Evolutionary conservation across 1,140 invertebrate genomes (phyloP), one percentile per base, ranked within the genome.

Genomic region (Atopsyche davidsoni): DNA sequence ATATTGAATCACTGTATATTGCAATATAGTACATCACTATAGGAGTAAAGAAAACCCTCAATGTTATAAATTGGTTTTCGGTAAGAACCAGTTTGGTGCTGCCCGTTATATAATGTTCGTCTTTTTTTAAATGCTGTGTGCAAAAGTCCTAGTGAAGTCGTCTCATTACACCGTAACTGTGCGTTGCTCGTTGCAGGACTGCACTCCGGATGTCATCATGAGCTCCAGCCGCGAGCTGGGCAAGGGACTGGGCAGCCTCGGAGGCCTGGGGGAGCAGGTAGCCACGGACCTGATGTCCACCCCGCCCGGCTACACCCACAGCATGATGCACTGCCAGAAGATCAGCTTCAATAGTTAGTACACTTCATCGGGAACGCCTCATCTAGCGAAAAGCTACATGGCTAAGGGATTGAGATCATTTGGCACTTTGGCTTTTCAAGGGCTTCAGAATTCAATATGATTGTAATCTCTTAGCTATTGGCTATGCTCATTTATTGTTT

Each of bases 111-210:
- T n/a, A n/a, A n/a, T n/a, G n/a, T n/a, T n/a, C n/a, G n/a, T n/a
- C n/a, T n/a, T n/a, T n/a, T n/a, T n/a, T n/a, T n/a, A n/a, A n/a
- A n/a, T n/a, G n/a, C n/a, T n/a, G n/a, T n/a, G n/a, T n/a, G n/a
- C n/a, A n/a, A n/a, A n/a, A n/a, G n/a, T n/a, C n/a, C n/a, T n/a
- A n/a, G n/a, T n/a, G n/a, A n/a, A n/a, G n/a, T n/a, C n/a, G n/a
- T n/a, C n/a, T n/a, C n/a, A n/a, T n/a, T n/a, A n/a, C n/a, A n/a
- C n/a, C n/a, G n/a, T n/a, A n/a, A n/a, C n/a, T n/a, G n/a, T n/a
- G n/a, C n/a, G n/a, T n/a, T n/a, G n/a, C n/a, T n/a, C n/a, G n/a
- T 35, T 53, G 0, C 25, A 57, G 55, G 55, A 57, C 35, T 57
- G 55, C 31, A 40, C 45, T 14, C 40, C 50, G 0, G 50, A 48